Conservation (phyloP, 2,797 vertebrate genomes). For the Tragopan temminckii region DNA sequence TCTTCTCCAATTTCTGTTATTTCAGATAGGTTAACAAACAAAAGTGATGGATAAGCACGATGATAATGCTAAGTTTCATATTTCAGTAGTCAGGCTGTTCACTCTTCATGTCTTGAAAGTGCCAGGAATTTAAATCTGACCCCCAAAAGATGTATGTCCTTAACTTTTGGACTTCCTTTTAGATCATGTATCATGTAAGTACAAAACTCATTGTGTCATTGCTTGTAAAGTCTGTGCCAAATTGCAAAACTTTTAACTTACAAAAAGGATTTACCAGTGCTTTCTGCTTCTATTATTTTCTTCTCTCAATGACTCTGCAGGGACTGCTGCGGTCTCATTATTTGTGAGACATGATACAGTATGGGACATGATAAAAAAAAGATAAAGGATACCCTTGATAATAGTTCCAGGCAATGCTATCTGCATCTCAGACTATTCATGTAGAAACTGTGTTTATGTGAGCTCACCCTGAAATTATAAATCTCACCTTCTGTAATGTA, state of each 20-base stretch:
- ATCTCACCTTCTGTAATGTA: slow-evolving; percentile 34
- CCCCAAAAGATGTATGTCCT: slow-evolving; percentile 53
- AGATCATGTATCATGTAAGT: slow-evolving; percentile 74
- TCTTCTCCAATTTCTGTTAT: slow-evolving; percentile 18
- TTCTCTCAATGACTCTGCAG: slow-evolving; percentile 61
- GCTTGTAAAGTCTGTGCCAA: slow-evolving; percentile 62
- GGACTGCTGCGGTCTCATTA: slow-evolving; percentile 72
- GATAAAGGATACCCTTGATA: slow-evolving; percentile 66
- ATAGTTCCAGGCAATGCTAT: slow-evolving; percentile 52
- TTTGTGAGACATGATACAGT: slow-evolving; percentile 69
- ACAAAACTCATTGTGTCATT: slow-evolving; percentile 65
- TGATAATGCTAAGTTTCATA: slow-evolving; percentile 58
- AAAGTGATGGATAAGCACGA: slow-evolving; percentile 58
- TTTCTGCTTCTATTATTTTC: slow-evolving; percentile 73
- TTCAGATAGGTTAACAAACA: slow-evolving; percentile 51
- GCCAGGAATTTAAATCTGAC: slow-evolving; percentile 63
- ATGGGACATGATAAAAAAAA: slow-evolving; percentile 69
- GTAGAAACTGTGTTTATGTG: slow-evolving; percentile 64
- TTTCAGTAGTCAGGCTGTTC: slow-evolving; percentile 64
- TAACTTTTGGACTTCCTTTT: slow-evolving; percentile 74
- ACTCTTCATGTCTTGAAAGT: slow-evolving; percentile 43
- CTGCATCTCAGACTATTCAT: slow-evolving; percentile 62
- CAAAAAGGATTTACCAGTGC: slow-evolving; percentile 68
- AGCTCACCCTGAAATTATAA: slow-evolving; percentile 57
- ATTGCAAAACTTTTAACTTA: slow-evolving; percentile 69